phyloP scores from a whole-genome alignment of 1,140 invertebrate genomes.

The Euura saliciscinereae region DNA sequence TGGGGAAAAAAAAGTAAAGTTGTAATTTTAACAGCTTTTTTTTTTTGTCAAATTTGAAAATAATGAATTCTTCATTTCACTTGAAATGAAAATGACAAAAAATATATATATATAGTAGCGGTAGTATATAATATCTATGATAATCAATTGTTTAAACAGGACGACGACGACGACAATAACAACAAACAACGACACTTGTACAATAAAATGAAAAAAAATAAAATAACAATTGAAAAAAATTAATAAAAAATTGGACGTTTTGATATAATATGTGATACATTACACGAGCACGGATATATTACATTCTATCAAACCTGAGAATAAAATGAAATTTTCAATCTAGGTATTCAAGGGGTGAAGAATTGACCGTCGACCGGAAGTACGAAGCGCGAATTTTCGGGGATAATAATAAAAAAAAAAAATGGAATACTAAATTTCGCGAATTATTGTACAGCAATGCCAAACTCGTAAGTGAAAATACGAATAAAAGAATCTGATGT shows the following conservation, averaged over 20 bases:
- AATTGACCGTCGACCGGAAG: too few relatives aligned
- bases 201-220: not conserved
- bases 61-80: too few relatives aligned
- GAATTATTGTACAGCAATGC: slow-evolving; percentile 56
- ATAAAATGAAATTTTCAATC: too few relatives aligned
- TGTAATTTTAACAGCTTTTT: too few relatives aligned
- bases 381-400: too few relatives aligned
- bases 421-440: not conserved
- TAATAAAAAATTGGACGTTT: not conserved
- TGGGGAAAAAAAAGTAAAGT: too few relatives aligned
- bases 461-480: slow-evolving; percentile 36
- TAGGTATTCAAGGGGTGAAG: too few relatives aligned
- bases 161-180: too few relatives aligned
- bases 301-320: too few relatives aligned
- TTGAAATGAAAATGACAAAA: slow-evolving; percentile 31
- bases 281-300: too few relatives aligned
- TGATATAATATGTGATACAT: not conserved
- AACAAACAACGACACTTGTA: not conserved
- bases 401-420: not conserved
- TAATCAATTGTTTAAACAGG: not conserved
- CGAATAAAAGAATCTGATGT: too few relatives aligned
- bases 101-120: not conserved
- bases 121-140: not conserved
- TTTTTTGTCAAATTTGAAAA: slow-evolving; percentile 20
- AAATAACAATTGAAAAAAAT: not conserved